Percentiles rank a stretch among this genome's conserved stretches.
phyloP scores from a whole-genome alignment of 2,888 invertebrate genomes.

The Hirtodrosophila alboralis region DNA sequence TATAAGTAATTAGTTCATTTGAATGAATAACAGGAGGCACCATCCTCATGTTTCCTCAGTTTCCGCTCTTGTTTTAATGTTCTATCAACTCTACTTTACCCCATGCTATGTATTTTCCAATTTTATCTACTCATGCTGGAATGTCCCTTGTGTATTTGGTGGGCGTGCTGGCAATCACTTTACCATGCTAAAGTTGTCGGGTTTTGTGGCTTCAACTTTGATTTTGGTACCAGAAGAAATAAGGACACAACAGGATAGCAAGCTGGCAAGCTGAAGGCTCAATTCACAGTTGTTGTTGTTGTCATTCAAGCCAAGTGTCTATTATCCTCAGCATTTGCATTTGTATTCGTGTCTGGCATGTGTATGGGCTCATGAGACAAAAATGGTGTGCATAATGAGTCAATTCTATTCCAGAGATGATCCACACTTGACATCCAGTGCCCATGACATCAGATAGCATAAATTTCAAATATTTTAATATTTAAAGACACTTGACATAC shows the following conservation, averaged over 20 bases:
- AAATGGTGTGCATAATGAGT: conserved; percentile 1
- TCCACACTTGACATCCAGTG: conserved; percentile 8
- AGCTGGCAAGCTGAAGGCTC: not conserved
- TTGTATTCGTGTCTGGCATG: conserved; percentile 51
- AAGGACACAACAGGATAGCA: conserved; percentile 4
- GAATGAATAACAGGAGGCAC: no score
- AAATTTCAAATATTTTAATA: no score
- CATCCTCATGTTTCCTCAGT: no score
- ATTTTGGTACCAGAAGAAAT: no score
- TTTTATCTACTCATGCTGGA: conserved; percentile 8
- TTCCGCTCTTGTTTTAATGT: not conserved
- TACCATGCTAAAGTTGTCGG: conserved; percentile 33
- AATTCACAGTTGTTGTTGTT: conserved; percentile 12
- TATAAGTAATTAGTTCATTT: conserved; percentile 68
- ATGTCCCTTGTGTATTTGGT: conserved; percentile 13
- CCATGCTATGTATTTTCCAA: not conserved
- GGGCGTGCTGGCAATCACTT: conserved; percentile 20
- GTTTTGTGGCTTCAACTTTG: conserved; percentile 37
- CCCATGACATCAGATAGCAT: no score
- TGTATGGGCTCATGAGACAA: conserved; percentile 19
- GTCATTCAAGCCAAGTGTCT: conserved; percentile 57
- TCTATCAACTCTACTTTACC: not conserved
- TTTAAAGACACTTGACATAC: no score
- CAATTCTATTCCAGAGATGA: conserved; percentile 4
- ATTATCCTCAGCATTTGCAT: conserved; percentile 50